These are phyloP conservation scores for Drosophila demipolita DNA, from an alignment of 2,888 invertebrate species.

Conservation along the genomic window DNA sequence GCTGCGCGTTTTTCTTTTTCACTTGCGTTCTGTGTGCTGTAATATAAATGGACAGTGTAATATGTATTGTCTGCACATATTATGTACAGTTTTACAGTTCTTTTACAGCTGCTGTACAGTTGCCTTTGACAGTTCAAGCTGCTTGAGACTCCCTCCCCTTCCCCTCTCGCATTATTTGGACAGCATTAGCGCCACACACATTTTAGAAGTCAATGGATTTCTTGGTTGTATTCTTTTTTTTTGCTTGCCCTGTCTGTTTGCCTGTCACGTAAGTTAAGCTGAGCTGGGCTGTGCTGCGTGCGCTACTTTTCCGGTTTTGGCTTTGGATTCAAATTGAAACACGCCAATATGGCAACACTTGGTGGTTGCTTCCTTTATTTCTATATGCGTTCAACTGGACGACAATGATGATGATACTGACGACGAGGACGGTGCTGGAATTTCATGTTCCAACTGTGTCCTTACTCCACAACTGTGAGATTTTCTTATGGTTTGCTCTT, in stretches of 20 bases:
- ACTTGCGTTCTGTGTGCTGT: not conserved
- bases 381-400: not conserved
- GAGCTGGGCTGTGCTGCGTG: not conserved
- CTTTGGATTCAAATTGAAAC: not conserved
- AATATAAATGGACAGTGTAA: not conserved
- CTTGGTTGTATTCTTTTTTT: not conserved
- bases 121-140: not conserved
- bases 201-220: not conserved
- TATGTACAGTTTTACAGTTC: constrained; percentile 1
- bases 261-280: not conserved
- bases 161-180: not conserved
- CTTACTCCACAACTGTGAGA: not conserved
- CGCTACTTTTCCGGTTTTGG: not conserved
- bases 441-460: not conserved
- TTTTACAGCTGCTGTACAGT: constrained; percentile 1
- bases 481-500: not conserved
- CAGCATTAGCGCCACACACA: not conserved
- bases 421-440: not conserved
- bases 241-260: not conserved
- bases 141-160: not conserved
- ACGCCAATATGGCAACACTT: not conserved
- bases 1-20: not conserved
- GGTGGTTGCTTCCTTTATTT: constrained; percentile 4
- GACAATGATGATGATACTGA: not conserved
- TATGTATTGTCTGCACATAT: constrained; percentile 2